Evolutionary conservation across 2,888 invertebrate genomes (phyloP).

Genomic region (Eupithecia exiguata): DNA sequence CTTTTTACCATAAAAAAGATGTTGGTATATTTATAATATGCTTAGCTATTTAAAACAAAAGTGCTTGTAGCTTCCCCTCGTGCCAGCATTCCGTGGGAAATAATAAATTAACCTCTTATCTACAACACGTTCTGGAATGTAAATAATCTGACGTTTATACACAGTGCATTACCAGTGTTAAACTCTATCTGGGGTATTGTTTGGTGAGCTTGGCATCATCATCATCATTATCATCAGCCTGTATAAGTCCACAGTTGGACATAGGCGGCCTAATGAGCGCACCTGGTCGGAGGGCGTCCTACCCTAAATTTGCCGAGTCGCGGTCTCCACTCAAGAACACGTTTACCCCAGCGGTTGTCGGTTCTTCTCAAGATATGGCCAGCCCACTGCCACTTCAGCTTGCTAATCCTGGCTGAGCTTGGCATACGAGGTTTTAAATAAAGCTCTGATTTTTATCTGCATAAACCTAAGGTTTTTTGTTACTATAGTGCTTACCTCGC

Average conservation of each 20-base stretch:
- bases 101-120: constrained; percentile 9
- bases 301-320: too few relatives aligned
- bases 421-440: neutral
- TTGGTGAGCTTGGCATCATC: neutral
- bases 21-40: neutral
- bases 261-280: too few relatives aligned
- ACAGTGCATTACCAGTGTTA: constrained; percentile 1
- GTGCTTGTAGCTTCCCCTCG: neutral
- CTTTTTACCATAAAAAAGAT: neutral
- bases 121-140: constrained; percentile 9
- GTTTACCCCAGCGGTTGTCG: too few relatives aligned
- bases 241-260: too few relatives aligned
- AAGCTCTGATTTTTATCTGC: neutral
- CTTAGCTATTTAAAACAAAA: neutral
- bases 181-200: neutral
- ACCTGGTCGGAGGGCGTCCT: too few relatives aligned
- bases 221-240: too few relatives aligned
- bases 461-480: too few relatives aligned
- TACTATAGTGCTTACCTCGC: too few relatives aligned
- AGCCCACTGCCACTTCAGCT: too few relatives aligned
- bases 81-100: neutral
- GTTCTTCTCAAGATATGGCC: too few relatives aligned
- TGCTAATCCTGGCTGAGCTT: too few relatives aligned
- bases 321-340: too few relatives aligned
- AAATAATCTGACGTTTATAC: constrained; percentile 9